These are phyloP conservation scores for Wiebesia pumilae DNA, from an alignment of 1,140 invertebrate species.

Conservation along the genomic window DNA sequence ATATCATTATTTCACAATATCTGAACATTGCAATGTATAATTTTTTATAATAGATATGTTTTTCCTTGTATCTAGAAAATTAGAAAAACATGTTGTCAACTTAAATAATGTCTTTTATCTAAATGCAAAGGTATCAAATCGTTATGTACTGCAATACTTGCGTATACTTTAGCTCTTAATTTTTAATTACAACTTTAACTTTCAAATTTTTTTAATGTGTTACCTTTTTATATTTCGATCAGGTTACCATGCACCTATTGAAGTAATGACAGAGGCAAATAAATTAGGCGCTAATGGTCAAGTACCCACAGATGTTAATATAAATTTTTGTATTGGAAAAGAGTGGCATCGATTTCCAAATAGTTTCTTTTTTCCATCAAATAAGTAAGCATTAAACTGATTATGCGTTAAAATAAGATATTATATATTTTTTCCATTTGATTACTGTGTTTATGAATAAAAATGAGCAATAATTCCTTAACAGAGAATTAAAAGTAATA, in stretches of 20 bases:
- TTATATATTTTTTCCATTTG: too few relatives aligned
- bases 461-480: too few relatives aligned
- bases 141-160: too few relatives aligned
- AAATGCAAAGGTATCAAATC: too few relatives aligned
- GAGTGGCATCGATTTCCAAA: constrained; percentile 98
- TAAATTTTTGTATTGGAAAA: constrained; percentile 96
- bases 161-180: not conserved
- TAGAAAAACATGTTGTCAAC: too few relatives aligned
- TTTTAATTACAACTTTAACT: not conserved
- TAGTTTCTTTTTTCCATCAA: constrained; percentile 94
- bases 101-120: too few relatives aligned
- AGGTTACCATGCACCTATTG: constrained; percentile 94
- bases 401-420: not conserved
- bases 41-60: too few relatives aligned
- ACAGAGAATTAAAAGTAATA: too few relatives aligned
- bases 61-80: too few relatives aligned
- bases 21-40: too few relatives aligned
- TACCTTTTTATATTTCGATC: constrained; percentile 37
- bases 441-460: too few relatives aligned
- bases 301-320: constrained; percentile 76
- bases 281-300: constrained; percentile 78
- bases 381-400: constrained; percentile 70
- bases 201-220: constrained; percentile 28
- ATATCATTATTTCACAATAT: too few relatives aligned
- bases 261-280: constrained; percentile 89